Conservation (phyloP, 2,113 vertebrate species). For the Rhea pennata region DNA sequence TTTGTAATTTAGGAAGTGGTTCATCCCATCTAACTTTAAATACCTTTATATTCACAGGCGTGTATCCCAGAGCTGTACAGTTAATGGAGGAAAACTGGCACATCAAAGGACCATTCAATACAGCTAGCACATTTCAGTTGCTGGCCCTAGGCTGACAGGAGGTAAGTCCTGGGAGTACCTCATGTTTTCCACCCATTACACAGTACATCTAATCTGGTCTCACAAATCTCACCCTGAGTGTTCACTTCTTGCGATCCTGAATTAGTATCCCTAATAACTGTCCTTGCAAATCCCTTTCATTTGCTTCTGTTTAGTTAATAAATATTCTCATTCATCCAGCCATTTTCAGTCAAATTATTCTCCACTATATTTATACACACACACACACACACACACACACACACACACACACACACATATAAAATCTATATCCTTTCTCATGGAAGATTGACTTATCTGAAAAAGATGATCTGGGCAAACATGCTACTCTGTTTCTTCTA, state of each 20-base stretch:
- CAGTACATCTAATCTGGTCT: not conserved
- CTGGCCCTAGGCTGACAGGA: not conserved
- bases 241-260: not conserved
- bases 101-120: not conserved
- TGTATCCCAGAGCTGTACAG: not conserved
- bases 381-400: too few relatives aligned
- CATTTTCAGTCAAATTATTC: not conserved
- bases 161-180: not conserved
- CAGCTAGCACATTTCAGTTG: not conserved
- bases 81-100: not conserved
- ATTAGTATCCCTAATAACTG: not conserved
- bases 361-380: not conserved
- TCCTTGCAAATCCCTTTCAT: not conserved
- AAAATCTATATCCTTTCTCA: rapidly evolving
- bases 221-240: not conserved
- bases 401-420: not conserved
- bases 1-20: not conserved
- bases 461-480: not conserved
- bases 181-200: not conserved
- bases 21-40: not conserved
- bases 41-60: not conserved
- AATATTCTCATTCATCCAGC: not conserved
- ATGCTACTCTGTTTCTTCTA: not conserved
- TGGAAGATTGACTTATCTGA: not conserved
- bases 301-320: not conserved